Evolutionary conservation across 1,140 invertebrate species (phyloP), one percentile per base, ranked within the genome.

Genomic region (Nephotettix cincticeps): DNA sequence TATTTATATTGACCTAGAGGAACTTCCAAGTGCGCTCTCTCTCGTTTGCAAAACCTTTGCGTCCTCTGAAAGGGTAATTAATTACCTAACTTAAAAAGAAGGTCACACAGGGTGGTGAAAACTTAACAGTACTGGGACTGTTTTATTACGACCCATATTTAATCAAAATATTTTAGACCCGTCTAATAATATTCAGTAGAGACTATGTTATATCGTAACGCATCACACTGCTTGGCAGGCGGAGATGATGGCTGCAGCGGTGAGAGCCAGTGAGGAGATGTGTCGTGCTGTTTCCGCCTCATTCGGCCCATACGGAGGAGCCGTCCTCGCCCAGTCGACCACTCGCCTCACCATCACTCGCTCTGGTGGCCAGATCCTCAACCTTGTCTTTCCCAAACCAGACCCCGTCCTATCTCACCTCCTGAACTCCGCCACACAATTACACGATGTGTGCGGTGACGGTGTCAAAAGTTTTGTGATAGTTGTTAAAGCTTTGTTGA

Each of bases 381-480:
- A 61, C 56, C 25, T 61, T 1, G 56, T 28, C 21, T 61, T 61
- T n/a, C 56, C n/a, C 1, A 14, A 4, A 25, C 25, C 56, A 29
- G n/a, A 27, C 56, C 56, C 56, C 14, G 13, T 51, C 47, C 56
- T 29, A 13, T 27, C 56, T 11, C 21, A 11, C 2, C 56, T 61
- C 2, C 25, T 61, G 13, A 4, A 61, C 9, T 61, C 23, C 4
- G 23, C 23, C 56, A 27, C 14, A 21, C 6, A 61, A 2, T 25
- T 27, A 21, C 56, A 61, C 56, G 27, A 61, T 6, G 23, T 29
- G 1, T 2, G 6, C 21, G 56, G 56, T 27, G 56, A 61, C 28
- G 56, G 56, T 27, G 56, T 61, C 56, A 61, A 61, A 25, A 61
- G 13, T 61, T 29, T 61, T 23, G 56, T 61, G 56, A 61, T 61